Evolutionary conservation across 2,888 invertebrate species (phyloP), one percentile per base, ranked within the genome.

Genomic region (Micoletzkya japonica): DNA sequence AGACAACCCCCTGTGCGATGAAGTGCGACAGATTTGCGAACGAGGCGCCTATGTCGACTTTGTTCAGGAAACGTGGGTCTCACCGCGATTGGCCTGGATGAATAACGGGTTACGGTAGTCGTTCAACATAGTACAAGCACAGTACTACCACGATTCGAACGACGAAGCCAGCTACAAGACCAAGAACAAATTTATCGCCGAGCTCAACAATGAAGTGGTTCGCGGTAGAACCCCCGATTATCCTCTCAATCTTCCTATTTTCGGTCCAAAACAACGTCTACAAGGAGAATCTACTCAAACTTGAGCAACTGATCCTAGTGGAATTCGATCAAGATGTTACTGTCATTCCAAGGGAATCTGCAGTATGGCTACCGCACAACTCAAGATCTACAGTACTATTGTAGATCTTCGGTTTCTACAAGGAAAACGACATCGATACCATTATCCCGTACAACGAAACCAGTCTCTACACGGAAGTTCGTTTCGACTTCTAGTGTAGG

Each of bases 61-160:
- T 56, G 79, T 83, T 20, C 84, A 84, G 70, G 76, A 76, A 52
- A 74, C 74, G 82, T 81, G 20, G 20, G 49, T 44, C 34, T 24
- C 44, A 3, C 6, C n/a, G 24, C 2, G 4, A 2, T 37, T n/a
- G 7, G n/a, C n/a, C n/a, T n/a, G 17, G 26, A 32, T 26, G 26
- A 32, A 32, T 24, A 26, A 28, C 63, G 20, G 0, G 3, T 37
- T 7, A n/a, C 17, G 4, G 4, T 20, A 0, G 14, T 7, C 17
- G 7, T n/a, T 54, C 77, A 89, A 88, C 60, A 79, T 88, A 28
- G 88, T 95, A 0, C 98, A 96, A 88, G 96, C 97, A 0, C 92
- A 96, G 39, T 99, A 95, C 86, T 99, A 98, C 98, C 97, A 99
- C 86, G 95, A 98, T 87, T 96, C 98, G 0, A 86, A 94, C 1